Base-by-base conservation (phyloP, 2,888 invertebrate species). In the Polyommatus iphigenia region DNA sequence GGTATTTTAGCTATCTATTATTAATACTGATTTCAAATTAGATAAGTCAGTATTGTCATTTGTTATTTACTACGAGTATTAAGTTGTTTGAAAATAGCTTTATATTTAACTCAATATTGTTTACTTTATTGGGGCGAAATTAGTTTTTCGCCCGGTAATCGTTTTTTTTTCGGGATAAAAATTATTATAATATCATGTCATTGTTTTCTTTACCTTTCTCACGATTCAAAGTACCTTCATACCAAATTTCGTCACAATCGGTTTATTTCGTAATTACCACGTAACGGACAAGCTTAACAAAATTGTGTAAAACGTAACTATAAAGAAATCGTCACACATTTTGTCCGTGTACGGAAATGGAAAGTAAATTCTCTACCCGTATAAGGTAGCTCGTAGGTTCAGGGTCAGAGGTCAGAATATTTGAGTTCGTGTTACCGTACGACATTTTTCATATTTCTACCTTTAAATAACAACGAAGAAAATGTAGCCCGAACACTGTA, bases 1-100 rank as follows among this genome's bases (percentile, higher is more conserved):
- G 80, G 79, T 81, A 79, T 81, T 80, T 79, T 78, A 79, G 79
- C 50, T 77, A 67, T 80, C 77, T 77, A 78, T 78, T 79, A 81
- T 80, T 81, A 80, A 80, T 78, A 81, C 78, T 79, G 78, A 81
- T 81, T 79, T 41, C 13, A 24, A 73, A 73, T 73, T 46, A 20
- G 67, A 67, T 67, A 67, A 67, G 67, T 67, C 67, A 67, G 67
- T 29, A 29, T 67, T 67, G 18, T 67, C 29, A 67, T 67, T 67
- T 67, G 29, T 46, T 41, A 20, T 41, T 46, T 41, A 36, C 41
- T 36, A n/a, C n/a, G n/a, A n/a, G n/a, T n/a, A n/a, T 7, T 10
- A n/a, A 20, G 59, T 24, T 10, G 24, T 24, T 24, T 4, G 2
- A 13, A 13, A 62, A 24, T 54, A 54, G 0, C 18, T 54, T 54